Evolutionary conservation across 2,888 invertebrate genomes (phyloP).

Genomic region (Pseudanteris insignis): DNA sequence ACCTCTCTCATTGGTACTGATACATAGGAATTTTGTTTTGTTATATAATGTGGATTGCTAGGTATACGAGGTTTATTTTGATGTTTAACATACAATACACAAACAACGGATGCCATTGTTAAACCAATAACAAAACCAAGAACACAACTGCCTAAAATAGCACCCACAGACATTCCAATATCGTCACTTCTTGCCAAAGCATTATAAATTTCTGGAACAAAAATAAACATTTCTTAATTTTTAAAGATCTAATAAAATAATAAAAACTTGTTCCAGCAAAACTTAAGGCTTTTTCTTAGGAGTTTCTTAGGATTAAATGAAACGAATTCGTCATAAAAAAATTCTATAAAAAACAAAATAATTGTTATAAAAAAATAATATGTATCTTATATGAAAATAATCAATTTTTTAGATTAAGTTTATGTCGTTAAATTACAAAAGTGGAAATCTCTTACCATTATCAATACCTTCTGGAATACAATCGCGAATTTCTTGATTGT

Average conservation of each 20-base stretch:
- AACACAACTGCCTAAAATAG: constrained; percentile 66
- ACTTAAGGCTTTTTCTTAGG: too few species aligned
- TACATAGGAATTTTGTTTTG: constrained; percentile 85
- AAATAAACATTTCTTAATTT: too few species aligned
- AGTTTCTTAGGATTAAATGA: too few species aligned
- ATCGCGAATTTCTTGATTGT: constrained; percentile 74
- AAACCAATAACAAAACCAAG: constrained; percentile 67
- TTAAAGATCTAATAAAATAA: too few species aligned
- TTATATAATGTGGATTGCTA: constrained; percentile 83
- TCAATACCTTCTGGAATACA: constrained; percentile 67
- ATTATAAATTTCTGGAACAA: constrained; percentile 49
- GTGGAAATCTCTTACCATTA: constrained; percentile 60
- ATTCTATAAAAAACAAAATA: too few species aligned
- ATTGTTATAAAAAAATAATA: too few species aligned
- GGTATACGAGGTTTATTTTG: constrained; percentile 72
- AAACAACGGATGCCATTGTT: constrained; percentile 63
- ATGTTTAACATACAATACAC: constrained; percentile 67
- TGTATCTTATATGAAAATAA: too few species aligned
- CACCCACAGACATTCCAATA: constrained; percentile 68
- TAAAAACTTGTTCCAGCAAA: too few species aligned
- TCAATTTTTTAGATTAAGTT: too few species aligned
- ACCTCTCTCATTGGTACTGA: constrained; percentile 84
- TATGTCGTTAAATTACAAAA: too few species aligned
- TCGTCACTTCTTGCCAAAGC: constrained; percentile 52
- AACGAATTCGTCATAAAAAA: too few species aligned